A percentile compares a stretch with the other conserved stretches of the same genome.
Evolutionary conservation across 2,113 vertebrate species (phyloP).

Genomic region (Hirundichthys speculiger): DNA sequence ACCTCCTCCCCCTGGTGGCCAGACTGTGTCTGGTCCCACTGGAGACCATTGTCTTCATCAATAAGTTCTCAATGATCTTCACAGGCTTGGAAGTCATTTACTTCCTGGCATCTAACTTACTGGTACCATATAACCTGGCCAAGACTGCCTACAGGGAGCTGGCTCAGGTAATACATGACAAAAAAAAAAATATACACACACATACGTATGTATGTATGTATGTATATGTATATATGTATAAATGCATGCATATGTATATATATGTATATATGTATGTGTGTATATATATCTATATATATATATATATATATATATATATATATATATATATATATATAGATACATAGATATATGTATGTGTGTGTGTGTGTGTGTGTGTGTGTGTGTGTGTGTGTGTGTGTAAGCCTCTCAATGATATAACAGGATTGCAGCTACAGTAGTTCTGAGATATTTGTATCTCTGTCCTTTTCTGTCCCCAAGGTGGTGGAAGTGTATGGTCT

Average conservation of each 20-base stretch:
- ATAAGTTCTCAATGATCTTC: constrained; percentile 99
- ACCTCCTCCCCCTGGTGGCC: constrained; percentile 96
- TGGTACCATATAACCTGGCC: constrained; percentile 96
- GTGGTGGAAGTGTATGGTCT: constrained; percentile 98
- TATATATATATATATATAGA: too few relatives aligned
- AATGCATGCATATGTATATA: too few relatives aligned
- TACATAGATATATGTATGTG: too few relatives aligned
- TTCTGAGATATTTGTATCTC: constrained; percentile 10
- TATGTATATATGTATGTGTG: too few relatives aligned
- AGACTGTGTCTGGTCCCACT: constrained; percentile 94
- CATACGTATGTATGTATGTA: too few relatives aligned
- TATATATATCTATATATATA: too few relatives aligned
- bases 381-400: too few relatives aligned
- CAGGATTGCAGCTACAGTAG: background rate
- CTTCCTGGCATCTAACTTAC: constrained; percentile 94
- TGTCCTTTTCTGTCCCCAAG: constrained; percentile 67
- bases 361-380: too few relatives aligned
- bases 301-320: too few relatives aligned
- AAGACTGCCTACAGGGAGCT: constrained; percentile 98
- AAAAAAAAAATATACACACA: too few relatives aligned
- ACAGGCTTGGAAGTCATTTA: constrained; percentile 97
- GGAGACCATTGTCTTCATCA: constrained; percentile 96
- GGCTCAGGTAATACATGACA: constrained; percentile 96
- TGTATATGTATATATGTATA: too few relatives aligned
- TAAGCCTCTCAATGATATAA: background rate